Percentiles rank a stretch among this genome's conserved stretches.
Conservation (phyloP, 2,888 invertebrate species). For the Synanthedon formicaeformis region DNA sequence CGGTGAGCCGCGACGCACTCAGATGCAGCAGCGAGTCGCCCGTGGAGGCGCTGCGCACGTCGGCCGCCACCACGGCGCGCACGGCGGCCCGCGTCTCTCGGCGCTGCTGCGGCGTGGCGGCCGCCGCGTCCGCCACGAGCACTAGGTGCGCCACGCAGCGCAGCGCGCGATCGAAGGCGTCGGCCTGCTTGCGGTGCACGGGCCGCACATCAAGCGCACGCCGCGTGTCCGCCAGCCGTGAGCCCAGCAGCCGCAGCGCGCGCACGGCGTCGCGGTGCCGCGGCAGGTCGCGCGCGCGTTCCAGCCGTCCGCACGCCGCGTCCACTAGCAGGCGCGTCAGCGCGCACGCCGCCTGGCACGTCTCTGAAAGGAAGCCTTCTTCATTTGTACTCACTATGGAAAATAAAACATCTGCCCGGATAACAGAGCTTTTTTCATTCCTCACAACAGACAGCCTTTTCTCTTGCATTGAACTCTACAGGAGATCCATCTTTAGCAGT, state of each 20-base stretch:
- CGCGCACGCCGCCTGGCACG: constrained; percentile 88
- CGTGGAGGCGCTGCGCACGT: constrained; percentile 76
- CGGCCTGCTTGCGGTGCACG: constrained; percentile 81
- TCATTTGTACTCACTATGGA: too few relatives aligned
- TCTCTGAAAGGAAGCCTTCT: constrained; percentile 68
- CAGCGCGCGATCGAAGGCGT: constrained; percentile 83
- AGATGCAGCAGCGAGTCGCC: constrained; percentile 89
- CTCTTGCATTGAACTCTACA: too few relatives aligned
- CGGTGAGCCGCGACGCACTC: constrained; percentile 82
- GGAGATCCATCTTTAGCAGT: too few relatives aligned
- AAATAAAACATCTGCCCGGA: too few relatives aligned
- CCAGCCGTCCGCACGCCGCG: constrained; percentile 71
- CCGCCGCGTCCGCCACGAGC: constrained; percentile 75
- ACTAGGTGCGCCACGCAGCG: constrained; percentile 85
- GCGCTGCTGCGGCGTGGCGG: constrained; percentile 59
- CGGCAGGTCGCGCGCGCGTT: constrained; percentile 54
- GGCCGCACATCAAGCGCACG: constrained; percentile 71
- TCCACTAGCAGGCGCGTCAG: constrained; percentile 86
- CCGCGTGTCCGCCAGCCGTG: constrained; percentile 53
- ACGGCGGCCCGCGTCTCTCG: constrained; percentile 44
- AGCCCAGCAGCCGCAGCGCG: constrained; percentile 74
- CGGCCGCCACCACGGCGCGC: constrained; percentile 68
- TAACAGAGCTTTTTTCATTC: too few relatives aligned
- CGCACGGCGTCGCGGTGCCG: constrained; percentile 77
- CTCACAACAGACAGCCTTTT: too few relatives aligned